These are phyloP conservation scores for human DNA, from an alignment of 2,113 vertebrate genomes.

Conservation along the genomic window GRCh38 chr2:149116501-149117000, in stretches of 20 bases:
- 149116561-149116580: background rate
- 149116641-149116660: background rate
- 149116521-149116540: background rate
- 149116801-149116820: background rate
- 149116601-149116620: background rate
- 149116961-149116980: slow-evolving; percentile 4
- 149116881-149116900: background rate
- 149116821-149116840: background rate
- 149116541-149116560: background rate
- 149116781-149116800: background rate
- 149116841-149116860: background rate
- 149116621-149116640: background rate
- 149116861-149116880: background rate
- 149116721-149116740: background rate
- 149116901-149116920: background rate
- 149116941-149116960: background rate
- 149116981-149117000: background rate
- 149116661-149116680: background rate
- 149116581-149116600: background rate
- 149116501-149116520: background rate
- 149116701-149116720: background rate
- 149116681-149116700: background rate
- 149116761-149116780: background rate
- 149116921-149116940: background rate
- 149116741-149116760: background rate